Evolutionary conservation across 2,888 invertebrate genomes (phyloP).

Genomic region (Pilophorus perplexus): DNA sequence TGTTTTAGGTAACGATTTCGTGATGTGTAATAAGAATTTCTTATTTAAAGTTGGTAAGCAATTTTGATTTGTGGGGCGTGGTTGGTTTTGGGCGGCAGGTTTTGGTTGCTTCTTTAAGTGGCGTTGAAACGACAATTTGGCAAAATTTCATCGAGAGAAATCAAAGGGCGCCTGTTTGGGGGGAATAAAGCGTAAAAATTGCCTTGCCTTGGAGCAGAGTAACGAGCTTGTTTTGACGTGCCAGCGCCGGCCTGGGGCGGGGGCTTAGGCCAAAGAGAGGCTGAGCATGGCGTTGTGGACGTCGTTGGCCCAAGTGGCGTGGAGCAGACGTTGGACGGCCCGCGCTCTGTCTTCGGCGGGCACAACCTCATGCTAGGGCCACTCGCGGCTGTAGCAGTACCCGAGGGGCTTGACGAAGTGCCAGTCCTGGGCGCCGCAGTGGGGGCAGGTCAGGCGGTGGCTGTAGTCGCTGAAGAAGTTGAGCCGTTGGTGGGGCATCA

Average conservation of each 20-base stretch:
- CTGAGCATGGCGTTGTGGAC: slow-evolving; percentile 43
- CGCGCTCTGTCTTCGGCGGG: slow-evolving; percentile 47
- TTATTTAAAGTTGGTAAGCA: no score
- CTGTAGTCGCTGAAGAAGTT: slow-evolving; percentile 95
- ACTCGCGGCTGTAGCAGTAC: slow-evolving; percentile 78
- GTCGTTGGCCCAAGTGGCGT: slow-evolving; percentile 48
- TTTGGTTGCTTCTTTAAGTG: no score
- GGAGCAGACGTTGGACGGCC: slow-evolving; percentile 47
- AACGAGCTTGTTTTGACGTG: slow-evolving; percentile 32
- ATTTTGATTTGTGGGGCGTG: no score
- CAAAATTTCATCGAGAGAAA: no score
- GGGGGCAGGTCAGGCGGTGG: slow-evolving; percentile 85
- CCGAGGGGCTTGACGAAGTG: slow-evolving; percentile 92
- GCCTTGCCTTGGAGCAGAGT: slow-evolving; percentile 33
- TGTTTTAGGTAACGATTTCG: no score
- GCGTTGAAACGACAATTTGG: no score
- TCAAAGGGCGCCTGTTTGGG: not conserved
- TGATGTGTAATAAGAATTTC: no score
- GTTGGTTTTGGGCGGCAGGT: no score
- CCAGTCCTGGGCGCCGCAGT: slow-evolving; percentile 84
- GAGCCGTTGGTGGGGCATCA: slow-evolving; percentile 80
- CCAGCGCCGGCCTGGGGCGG: not conserved
- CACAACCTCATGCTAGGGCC: slow-evolving; percentile 75
- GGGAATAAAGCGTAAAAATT: slow-evolving; percentile 23
- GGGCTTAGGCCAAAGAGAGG: slow-evolving; percentile 44